phyloP scores from a whole-genome alignment of 2,113 vertebrate species.

The Cyprinus carpio region DNA sequence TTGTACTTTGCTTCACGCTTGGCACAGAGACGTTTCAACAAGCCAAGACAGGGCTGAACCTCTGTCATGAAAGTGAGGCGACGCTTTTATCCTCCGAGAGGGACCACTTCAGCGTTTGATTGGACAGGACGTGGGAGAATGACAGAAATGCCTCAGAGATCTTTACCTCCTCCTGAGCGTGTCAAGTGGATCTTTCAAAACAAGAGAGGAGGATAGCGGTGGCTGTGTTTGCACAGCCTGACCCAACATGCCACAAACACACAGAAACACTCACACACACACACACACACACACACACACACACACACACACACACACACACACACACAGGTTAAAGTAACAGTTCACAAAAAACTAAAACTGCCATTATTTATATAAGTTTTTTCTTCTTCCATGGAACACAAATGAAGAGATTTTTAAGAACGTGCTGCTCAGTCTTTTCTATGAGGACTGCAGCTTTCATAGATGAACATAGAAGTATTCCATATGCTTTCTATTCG shows the following conservation, averaged over 20 bases:
- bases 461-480: neutral
- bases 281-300: neutral
- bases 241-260: constrained; percentile 13
- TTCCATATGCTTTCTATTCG: neutral
- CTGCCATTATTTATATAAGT: neutral
- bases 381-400: neutral
- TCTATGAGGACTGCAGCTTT: neutral
- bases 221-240: constrained; percentile 25
- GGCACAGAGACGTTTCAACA: constrained; percentile 48
- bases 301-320: neutral
- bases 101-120: constrained; percentile 51
- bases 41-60: constrained; percentile 50
- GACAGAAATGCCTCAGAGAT: constrained; percentile 59
- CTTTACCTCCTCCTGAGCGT: constrained; percentile 48
- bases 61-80: constrained; percentile 52
- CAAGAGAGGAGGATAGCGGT: constrained; percentile 32
- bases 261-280: neutral
- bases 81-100: constrained; percentile 57
- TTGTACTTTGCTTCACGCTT: neutral
- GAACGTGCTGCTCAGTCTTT: neutral
- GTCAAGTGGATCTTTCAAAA: constrained; percentile 56
- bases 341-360: neutral
- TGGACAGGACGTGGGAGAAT: constrained; percentile 42
- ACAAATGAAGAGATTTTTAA: neutral
- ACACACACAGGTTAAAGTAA: neutral